These are phyloP conservation scores for Martes flavigula DNA, from an alignment of 2,797 vertebrate genomes.

Conservation along the genomic window DNA sequence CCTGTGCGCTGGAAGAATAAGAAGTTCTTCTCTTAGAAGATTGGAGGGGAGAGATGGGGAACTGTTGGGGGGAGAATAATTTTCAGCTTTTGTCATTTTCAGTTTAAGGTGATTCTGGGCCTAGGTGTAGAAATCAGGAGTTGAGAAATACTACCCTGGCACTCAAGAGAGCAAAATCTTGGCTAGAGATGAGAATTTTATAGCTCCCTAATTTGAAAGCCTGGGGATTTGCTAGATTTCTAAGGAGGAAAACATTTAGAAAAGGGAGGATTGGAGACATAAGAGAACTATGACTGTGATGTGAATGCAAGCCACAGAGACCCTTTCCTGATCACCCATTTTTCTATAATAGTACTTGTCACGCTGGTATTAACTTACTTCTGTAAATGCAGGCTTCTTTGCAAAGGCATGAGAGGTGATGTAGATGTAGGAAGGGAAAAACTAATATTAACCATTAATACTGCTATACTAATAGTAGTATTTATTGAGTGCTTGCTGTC, in stretches of 20 bases:
- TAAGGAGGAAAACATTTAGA: not conserved
- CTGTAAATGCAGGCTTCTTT: not conserved
- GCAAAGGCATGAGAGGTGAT: not conserved
- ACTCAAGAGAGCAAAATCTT: not conserved
- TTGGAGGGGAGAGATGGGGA: not conserved
- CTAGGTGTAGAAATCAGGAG: constrained; percentile 25
- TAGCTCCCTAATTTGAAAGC: not conserved
- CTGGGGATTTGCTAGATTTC: not conserved
- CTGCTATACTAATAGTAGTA: not conserved
- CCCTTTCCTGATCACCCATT: not conserved
- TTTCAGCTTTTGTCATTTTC: constrained; percentile 31
- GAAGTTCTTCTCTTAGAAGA: not conserved
- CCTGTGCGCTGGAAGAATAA: not conserved
- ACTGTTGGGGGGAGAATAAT: not conserved
- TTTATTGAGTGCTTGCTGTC: not conserved
- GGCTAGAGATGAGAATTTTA: not conserved
- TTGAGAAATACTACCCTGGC: not conserved
- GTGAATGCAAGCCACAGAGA: constrained; percentile 2
- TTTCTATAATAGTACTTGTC: not conserved
- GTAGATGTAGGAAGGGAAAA: not conserved
- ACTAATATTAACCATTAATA: not conserved
- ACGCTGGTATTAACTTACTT: not conserved
- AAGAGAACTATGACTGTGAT: not conserved
- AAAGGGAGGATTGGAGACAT: not conserved
- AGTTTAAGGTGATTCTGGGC: not conserved